These are phyloP conservation scores for Mormyrus proboscirostris DNA, from an alignment of 2,797 vertebrate species.

Conservation along the genomic window DNA sequence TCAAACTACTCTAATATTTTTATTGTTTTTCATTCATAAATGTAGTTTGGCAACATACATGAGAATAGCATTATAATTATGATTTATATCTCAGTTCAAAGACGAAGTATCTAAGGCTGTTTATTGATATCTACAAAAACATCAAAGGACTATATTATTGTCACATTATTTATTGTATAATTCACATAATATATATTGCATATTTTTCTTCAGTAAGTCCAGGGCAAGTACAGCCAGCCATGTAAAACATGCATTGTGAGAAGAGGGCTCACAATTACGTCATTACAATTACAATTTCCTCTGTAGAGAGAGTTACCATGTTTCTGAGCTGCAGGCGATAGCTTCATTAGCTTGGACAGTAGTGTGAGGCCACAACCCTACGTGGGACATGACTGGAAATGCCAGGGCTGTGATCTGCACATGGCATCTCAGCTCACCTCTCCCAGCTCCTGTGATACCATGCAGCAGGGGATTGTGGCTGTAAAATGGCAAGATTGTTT, in stretches of 20 bases:
- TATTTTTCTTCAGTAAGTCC: not conserved
- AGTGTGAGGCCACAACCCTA: conserved; percentile 20
- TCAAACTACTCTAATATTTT: not conserved
- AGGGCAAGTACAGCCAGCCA: not conserved
- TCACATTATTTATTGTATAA: not conserved
- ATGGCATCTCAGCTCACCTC: conserved; percentile 10
- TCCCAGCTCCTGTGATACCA: not conserved
- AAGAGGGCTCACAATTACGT: not conserved
- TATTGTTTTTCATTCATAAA: not conserved
- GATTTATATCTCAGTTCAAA: not conserved
- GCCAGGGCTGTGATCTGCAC: conserved; percentile 37
- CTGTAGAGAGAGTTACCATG: conserved; percentile 26
- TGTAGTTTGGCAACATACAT: not conserved
- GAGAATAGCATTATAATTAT: not conserved
- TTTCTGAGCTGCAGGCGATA: conserved; percentile 36
- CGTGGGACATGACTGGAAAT: conserved; percentile 30
- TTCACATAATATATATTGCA: not conserved
- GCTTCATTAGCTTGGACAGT: conserved; percentile 34
- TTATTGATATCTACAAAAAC: not conserved
- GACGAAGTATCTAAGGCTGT: not conserved
- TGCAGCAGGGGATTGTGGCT: not conserved
- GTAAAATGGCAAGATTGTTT: not conserved
- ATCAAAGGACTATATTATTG: not conserved
- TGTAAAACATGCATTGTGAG: not conserved
- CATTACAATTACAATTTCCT: conserved; percentile 29